These are phyloP conservation scores for Lutjanus erythropterus DNA, from an alignment of 2,113 vertebrate genomes.

Conservation along the genomic window DNA sequence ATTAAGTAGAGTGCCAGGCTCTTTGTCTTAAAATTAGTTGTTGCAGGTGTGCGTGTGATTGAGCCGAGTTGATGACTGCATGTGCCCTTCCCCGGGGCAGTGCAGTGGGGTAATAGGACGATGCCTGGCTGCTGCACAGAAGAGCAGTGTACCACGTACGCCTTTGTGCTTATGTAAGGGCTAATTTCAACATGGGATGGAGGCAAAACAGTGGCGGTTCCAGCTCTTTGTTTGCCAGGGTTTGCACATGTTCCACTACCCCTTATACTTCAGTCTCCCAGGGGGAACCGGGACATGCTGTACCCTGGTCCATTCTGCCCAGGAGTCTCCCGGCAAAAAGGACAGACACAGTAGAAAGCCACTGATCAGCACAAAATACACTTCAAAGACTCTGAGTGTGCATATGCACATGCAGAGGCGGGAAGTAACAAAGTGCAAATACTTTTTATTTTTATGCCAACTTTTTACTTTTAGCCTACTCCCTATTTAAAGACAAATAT, in stretches of 20 bases:
- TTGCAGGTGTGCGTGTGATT: constrained; percentile 62
- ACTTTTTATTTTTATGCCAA: too few species aligned
- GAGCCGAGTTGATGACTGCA: constrained; percentile 57
- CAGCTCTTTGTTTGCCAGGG: constrained; percentile 62
- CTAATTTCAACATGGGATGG: constrained; percentile 51
- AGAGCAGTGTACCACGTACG: constrained; percentile 43
- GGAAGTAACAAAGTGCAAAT: too few species aligned
- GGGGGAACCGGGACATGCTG: constrained; percentile 43
- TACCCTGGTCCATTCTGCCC: constrained; percentile 24
- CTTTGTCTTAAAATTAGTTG: constrained; percentile 64
- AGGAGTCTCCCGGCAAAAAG: constrained; percentile 46
- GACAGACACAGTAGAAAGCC: constrained; percentile 47
- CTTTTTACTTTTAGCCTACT: too few species aligned
- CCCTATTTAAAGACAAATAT: too few species aligned
- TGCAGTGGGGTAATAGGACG: constrained; percentile 47
- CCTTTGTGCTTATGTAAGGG: constrained; percentile 65
- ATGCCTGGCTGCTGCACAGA: constrained; percentile 43
- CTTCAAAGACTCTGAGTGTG: constrained; percentile 47
- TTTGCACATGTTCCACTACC: constrained; percentile 68
- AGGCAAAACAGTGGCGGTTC: constrained; percentile 35
- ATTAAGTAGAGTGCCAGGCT: constrained; percentile 33
- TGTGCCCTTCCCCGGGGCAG: constrained; percentile 63
- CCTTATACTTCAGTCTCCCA: constrained; percentile 40
- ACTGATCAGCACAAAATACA: constrained; percentile 67
- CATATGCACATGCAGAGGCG: too few species aligned